These are phyloP conservation scores for Micoletzkya japonica DNA, from an alignment of 2,888 invertebrate species.

Conservation along the genomic window DNA sequence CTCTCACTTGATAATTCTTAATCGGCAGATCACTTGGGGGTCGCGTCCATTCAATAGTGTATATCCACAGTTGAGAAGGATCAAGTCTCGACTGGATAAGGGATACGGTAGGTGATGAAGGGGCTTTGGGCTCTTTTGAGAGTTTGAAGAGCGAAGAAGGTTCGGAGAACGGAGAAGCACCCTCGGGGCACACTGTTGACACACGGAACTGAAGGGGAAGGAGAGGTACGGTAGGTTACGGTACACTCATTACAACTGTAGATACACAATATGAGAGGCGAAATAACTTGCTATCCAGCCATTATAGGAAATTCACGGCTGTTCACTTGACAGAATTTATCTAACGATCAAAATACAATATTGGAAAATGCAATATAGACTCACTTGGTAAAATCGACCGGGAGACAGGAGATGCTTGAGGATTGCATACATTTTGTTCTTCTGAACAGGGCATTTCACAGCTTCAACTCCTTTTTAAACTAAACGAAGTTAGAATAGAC, in stretches of 20 bases:
- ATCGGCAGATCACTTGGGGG: constrained; percentile 60
- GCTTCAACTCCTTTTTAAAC: neutral
- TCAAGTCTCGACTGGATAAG: constrained; percentile 37
- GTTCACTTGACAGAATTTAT: too few relatives aligned
- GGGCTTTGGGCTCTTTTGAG: constrained; percentile 58
- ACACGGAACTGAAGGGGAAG: constrained; percentile 50
- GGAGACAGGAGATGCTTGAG: constrained; percentile 61
- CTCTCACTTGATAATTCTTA: constrained; percentile 54
- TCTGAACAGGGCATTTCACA: constrained; percentile 35
- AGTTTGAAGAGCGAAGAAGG: constrained; percentile 55
- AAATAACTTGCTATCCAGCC: too few relatives aligned
- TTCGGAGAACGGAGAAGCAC: constrained; percentile 63
- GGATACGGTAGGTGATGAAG: constrained; percentile 48
- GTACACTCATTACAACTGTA: neutral
- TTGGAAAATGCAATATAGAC: too few relatives aligned
- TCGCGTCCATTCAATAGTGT: constrained; percentile 53
- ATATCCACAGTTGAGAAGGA: constrained; percentile 43
- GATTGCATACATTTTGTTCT: constrained; percentile 62
- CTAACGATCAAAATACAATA: too few relatives aligned
- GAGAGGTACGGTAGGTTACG: neutral
- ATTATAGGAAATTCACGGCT: too few relatives aligned
- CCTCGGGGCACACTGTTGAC: constrained; percentile 62
- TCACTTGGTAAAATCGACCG: constrained; percentile 51
- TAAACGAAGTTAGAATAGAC: neutral
- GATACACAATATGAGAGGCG: neutral